Evolutionary conservation across 2,113 vertebrate species (phyloP).

Genomic region (Ranitomeya imitator): DNA sequence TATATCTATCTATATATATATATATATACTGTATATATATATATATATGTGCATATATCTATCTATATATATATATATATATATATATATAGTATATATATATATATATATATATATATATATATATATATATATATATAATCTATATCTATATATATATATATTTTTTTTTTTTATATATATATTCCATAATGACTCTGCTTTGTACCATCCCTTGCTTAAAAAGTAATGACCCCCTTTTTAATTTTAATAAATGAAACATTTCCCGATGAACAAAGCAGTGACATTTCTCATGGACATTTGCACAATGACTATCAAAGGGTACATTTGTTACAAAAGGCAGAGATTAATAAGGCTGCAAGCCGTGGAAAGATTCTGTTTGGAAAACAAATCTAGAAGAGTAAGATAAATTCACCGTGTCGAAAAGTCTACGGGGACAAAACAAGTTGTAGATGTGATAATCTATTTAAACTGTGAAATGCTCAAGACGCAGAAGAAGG

Average conservation of each 20-base stretch:
- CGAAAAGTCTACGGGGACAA: constrained; percentile 48
- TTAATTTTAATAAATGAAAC: constrained; percentile 44
- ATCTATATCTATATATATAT: too few species aligned
- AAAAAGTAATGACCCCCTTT: not conserved
- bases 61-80: too few species aligned
- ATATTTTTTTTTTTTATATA: too few species aligned
- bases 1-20: too few species aligned
- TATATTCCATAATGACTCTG: not conserved
- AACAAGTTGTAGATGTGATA: constrained; percentile 56
- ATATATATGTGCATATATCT: too few species aligned
- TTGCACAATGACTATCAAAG: constrained; percentile 41
- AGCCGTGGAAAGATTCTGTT: constrained; percentile 42
- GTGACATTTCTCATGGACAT: constrained; percentile 47
- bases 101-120: too few species aligned
- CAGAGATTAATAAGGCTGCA: constrained; percentile 9
- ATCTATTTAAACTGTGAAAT: constrained; percentile 53
- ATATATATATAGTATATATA: too few species aligned
- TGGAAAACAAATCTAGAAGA: constrained; percentile 52
- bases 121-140: too few species aligned
- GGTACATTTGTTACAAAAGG: constrained; percentile 51
- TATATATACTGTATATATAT: too few species aligned
- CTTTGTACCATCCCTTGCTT: not conserved
- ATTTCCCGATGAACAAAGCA: not conserved
- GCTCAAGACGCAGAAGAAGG: constrained; percentile 34
- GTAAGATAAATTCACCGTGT: constrained; percentile 49